Evolutionary conservation across 2,888 invertebrate genomes (phyloP), one percentile per base, ranked within the genome.

Genomic region (Ophioninae sp.): DNA sequence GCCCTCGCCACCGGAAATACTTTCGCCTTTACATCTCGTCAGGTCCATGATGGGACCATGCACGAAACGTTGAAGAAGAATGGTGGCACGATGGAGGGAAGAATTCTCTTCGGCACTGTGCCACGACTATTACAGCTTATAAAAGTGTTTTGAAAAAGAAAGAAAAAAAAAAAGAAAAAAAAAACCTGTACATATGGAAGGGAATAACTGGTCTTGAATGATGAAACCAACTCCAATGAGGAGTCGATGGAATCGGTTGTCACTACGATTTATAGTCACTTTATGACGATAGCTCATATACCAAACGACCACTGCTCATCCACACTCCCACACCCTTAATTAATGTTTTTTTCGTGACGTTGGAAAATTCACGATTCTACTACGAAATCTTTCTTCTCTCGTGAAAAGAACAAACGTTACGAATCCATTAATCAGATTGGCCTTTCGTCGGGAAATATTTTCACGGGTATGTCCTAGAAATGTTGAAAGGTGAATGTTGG

Each of bases 1-100:
- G 79, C 83, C 79, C 79, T 76, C 79, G 69, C 73, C 82, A 84
- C 86, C 87, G 87, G 87, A 87, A 87, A 87, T 87, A 86, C 87
- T 86, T 82, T 84, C 78, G 85, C 69, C 86, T 87, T 83, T 84
- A 77, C 83, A 85, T 79, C 74, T 77, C 81, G 79, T 84, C 86
- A 84, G 84, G 84, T 85, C 79, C 64, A 39, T 76, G 74, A 84
- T n/a, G n/a, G n/a, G n/a, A n/a, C n/a, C n/a, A n/a, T 79, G 81
- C 76, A 82, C 79, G 75, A 81, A 79, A 79, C 63, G 74, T 41
- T n/a, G 78, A 64, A 51, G 30, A 74, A 82, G 56, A 64, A 79
- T n/a, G 82, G 41, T 23, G 68, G 68, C 41, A 41, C 63, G 73
- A 74, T 63, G 73, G 63, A 74, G 56, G 30, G 30, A 79, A 83